A percentile compares a stretch with the other conserved stretches of the same genome.
Conservation (phyloP, 1,140 invertebrate species). For the Drosophila funebris region DNA sequence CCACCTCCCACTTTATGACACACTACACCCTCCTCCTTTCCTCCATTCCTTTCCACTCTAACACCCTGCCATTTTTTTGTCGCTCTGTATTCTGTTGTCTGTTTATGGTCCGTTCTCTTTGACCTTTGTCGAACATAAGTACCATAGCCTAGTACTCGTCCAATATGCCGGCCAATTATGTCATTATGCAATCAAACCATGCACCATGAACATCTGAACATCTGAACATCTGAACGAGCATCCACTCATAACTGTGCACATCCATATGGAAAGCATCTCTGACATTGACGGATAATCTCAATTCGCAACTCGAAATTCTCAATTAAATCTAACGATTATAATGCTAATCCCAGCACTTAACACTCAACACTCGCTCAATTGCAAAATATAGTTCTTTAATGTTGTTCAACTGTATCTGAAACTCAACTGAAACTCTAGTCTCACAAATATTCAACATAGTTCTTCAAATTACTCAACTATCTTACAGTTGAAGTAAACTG, state of each 20-base stretch:
- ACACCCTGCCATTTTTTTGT: neutral
- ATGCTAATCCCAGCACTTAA: too few species aligned
- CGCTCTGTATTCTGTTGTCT: conserved; percentile 21
- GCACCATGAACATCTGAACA: conserved; percentile 13
- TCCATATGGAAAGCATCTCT: neutral
- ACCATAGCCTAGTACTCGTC: conserved; percentile 34
- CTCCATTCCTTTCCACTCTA: conserved; percentile 10
- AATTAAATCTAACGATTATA: neutral
- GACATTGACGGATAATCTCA: conserved; percentile 20
- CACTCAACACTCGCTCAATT: too few species aligned
- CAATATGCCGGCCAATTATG: conserved; percentile 74
- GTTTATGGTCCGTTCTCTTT: conserved; percentile 36
- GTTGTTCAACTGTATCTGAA: too few species aligned
- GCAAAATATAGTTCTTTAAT: too few species aligned
- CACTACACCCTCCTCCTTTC: conserved; percentile 5
- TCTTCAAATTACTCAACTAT: too few species aligned
- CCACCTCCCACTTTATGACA: neutral
- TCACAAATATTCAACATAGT: too few species aligned
- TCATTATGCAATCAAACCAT: conserved; percentile 73
- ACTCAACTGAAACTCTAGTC: too few species aligned
- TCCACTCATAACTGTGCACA: neutral
- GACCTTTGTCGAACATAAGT: conserved; percentile 46
- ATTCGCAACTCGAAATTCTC: neutral
- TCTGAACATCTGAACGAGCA: neutral
- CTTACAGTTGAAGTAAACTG: too few species aligned